These are phyloP conservation scores for Anomalospiza imberbis DNA, from an alignment of 2,797 vertebrate genomes.

Conservation along the genomic window DNA sequence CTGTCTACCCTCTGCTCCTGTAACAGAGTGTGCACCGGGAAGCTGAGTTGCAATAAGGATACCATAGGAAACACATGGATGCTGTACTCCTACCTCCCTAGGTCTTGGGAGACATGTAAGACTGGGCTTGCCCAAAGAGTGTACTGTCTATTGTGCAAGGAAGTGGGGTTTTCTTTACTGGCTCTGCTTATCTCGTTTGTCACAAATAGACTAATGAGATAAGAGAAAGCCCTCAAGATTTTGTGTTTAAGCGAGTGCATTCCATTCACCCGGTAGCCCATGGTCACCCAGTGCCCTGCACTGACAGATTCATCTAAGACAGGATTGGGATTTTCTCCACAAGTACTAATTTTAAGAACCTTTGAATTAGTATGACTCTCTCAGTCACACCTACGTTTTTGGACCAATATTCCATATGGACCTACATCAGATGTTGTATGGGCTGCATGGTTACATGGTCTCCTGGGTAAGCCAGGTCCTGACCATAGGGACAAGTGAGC, in stretches of 20 bases:
- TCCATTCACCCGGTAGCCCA: background rate
- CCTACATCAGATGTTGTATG: background rate
- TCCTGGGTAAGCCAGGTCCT: background rate
- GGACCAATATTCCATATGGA: background rate
- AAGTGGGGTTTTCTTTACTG: background rate
- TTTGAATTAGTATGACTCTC: background rate
- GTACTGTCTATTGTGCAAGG: background rate
- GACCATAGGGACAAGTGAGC: background rate
- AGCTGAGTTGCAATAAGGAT: background rate
- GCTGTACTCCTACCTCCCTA: background rate
- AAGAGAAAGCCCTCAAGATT: background rate
- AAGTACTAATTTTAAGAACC: background rate
- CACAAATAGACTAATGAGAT: background rate
- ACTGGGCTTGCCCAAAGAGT: background rate
- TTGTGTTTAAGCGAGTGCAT: background rate
- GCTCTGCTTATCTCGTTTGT: background rate
- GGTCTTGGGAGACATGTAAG: background rate
- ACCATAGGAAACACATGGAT: background rate
- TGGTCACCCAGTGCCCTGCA: background rate
- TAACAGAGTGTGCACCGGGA: background rate
- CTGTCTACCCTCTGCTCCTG: background rate
- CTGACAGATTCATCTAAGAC: background rate
- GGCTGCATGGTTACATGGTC: accelerated
- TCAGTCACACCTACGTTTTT: background rate
- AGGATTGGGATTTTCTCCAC: background rate